phyloP scores from a whole-genome alignment of 2,888 invertebrate species.

The Amphipoea lucens region DNA sequence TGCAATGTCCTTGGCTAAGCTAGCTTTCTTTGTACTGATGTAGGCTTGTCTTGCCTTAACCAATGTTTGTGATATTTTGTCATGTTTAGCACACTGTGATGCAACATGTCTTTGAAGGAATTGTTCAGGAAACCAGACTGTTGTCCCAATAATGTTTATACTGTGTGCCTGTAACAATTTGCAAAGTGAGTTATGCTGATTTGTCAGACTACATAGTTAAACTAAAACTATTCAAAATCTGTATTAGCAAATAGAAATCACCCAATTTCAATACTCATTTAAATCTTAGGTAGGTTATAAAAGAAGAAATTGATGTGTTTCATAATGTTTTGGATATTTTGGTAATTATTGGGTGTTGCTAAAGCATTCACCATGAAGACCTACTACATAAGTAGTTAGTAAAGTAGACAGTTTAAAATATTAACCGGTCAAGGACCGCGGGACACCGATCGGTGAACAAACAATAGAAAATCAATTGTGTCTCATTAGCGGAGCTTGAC shows the following conservation, averaged over 20 bases:
- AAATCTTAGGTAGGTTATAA: not conserved
- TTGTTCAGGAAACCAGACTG: constrained; percentile 95
- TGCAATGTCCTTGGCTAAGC: constrained; percentile 92
- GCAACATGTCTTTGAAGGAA: constrained; percentile 93
- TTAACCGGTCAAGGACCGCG: too few relatives aligned
- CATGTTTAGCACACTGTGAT: constrained; percentile 89
- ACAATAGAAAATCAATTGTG: too few relatives aligned
- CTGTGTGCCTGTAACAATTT: constrained; percentile 92
- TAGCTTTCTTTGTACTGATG: constrained; percentile 90
- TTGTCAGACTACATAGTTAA: not conserved
- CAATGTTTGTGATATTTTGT: constrained; percentile 84
- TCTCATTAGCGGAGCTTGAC: too few relatives aligned
- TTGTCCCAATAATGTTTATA: constrained; percentile 94
- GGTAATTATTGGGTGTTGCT: not conserved
- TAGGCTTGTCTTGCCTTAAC: constrained; percentile 89
- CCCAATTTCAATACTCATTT: not conserved
- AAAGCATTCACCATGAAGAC: not conserved
- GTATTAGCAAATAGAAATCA: constrained; percentile 5
- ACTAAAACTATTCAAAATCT: not conserved
- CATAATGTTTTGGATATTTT: not conserved
- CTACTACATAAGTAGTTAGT: not conserved
- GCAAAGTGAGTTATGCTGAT: not conserved
- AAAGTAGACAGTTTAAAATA: not conserved
- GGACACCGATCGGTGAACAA: too few relatives aligned
- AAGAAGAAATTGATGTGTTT: not conserved